Percentiles rank a stretch among this genome's conserved stretches.
Conservation (phyloP, 2,113 vertebrate species). For the Mustelus asterias region DNA sequence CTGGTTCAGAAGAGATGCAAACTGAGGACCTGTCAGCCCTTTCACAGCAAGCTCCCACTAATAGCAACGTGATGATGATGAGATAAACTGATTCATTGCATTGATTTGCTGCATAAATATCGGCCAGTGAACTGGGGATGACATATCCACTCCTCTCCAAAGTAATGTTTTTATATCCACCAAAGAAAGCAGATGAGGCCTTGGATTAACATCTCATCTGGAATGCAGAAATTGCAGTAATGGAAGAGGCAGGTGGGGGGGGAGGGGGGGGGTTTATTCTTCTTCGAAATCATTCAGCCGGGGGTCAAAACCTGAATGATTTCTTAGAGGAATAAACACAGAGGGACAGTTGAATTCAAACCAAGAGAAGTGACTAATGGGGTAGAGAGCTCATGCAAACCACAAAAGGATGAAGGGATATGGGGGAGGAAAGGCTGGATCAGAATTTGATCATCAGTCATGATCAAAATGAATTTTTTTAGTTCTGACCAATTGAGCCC, state of each 20-base stretch:
- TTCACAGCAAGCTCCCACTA: background rate
- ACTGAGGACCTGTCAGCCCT: background rate
- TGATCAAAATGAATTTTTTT: background rate
- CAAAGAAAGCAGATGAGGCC: background rate
- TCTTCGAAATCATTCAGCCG: too few relatives aligned
- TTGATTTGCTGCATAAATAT: background rate
- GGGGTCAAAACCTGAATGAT: background rate
- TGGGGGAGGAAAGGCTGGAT: too few relatives aligned
- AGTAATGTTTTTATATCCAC: background rate
- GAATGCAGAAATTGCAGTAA: background rate
- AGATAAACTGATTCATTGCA: background rate
- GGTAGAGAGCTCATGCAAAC: too few relatives aligned
- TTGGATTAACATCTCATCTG: background rate
- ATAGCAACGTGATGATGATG: background rate
- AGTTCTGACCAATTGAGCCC: background rate
- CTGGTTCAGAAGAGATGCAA: background rate
- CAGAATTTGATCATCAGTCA: too few relatives aligned
- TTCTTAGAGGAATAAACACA: background rate
- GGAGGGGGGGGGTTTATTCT: too few relatives aligned
- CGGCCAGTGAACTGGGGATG: background rate
- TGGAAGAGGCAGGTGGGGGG: background rate
- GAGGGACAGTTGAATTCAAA: background rate
- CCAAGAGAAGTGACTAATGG: background rate
- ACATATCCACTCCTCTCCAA: accelerated
- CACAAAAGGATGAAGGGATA: too few relatives aligned